Percentiles rank a stretch among this genome's conserved stretches.
Evolutionary conservation across 92 coral and sea anemone species (phyloP).

Genomic region (Porites evermanni): DNA sequence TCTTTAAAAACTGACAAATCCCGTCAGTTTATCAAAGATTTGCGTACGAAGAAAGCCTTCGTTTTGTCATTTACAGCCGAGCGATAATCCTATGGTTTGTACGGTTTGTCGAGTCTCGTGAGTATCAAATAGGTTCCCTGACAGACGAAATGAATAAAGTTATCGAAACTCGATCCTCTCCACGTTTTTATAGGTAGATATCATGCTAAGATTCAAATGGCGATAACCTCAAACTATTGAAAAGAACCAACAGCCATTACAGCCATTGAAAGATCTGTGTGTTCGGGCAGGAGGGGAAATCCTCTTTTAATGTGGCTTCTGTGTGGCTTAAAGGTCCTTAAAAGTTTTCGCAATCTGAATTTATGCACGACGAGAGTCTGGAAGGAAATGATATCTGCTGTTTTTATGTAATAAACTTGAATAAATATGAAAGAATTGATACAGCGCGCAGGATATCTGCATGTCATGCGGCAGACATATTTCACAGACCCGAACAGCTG

Average conservation of each 20-base stretch:
- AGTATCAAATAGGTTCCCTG: background rate
- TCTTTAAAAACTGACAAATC: background rate
- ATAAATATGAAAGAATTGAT: background rate
- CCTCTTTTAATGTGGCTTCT: conserved; percentile 20
- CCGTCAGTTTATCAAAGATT: background rate
- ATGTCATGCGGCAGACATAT: background rate
- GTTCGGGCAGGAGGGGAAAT: too few species aligned
- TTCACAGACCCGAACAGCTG: too few species aligned
- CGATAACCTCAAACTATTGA: conserved; percentile 13
- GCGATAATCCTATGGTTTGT: too few species aligned
- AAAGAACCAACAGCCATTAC: background rate
- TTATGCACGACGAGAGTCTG: conserved; percentile 12
- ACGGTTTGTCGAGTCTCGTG: background rate
- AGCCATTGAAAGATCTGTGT: background rate
- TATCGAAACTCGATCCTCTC: conserved; percentile 40
- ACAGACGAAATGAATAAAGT: background rate
- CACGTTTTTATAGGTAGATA: conserved; percentile 17
- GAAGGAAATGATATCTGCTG: background rate
- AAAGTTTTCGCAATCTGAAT: background rate
- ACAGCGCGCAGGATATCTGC: background rate
- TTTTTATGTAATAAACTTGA: background rate
- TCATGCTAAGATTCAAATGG: conserved; percentile 9
- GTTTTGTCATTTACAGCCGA: background rate
- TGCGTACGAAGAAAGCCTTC: background rate
- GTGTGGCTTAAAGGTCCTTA: conserved; percentile 2